Base-by-base conservation (phyloP, 2,888 invertebrate genomes). In the Eristalis tenax region DNA sequence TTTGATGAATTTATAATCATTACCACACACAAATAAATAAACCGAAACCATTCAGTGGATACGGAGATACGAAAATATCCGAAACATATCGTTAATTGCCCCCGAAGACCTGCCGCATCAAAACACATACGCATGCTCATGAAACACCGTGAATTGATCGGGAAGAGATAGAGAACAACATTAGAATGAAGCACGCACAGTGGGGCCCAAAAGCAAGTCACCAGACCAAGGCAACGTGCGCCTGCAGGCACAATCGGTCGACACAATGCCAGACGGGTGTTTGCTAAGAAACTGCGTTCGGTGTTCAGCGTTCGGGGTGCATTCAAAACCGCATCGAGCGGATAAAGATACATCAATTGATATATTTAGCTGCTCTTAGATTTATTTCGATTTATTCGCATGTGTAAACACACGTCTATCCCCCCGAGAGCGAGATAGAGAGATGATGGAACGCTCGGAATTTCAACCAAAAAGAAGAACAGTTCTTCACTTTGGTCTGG, bases 281-380 rank as follows among this genome's bases (percentile, higher is more conserved):
- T 70, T 86, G 85, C 82, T 82, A 86, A 85, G 78, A 82, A 82
- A 78, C 59, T 77, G 73, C 76, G 73, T 66, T 63, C 35, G 32
- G 10, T 32, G 32, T 32, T 32, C 32, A 32, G 28, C 28, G 18
- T 11, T 35, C 35, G 35, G 11, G 11, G 22, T 40, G 75, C 70
- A 84, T 61, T 26, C 68, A 50, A 69, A 40, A 40, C 73, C 64
- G 56, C 64, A 78, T 28, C 59, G 50, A 59, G 61, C 69, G 26
- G 23, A 63, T 35, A 28, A 65, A 69, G 69, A 76, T 40, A 61
- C 68, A 79, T 65, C 78, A 76, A 70, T 70, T 68, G 66, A 22
- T 85, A 84, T 59, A 81, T 81, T 85, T 85, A 85, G 76, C 50
- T 77, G 57, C 35, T 71, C 75, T 80, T 80, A 80, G 76, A 76